phyloP scores from a whole-genome alignment of 2,113 vertebrate species.

The Aspiorhynchus laticeps region DNA sequence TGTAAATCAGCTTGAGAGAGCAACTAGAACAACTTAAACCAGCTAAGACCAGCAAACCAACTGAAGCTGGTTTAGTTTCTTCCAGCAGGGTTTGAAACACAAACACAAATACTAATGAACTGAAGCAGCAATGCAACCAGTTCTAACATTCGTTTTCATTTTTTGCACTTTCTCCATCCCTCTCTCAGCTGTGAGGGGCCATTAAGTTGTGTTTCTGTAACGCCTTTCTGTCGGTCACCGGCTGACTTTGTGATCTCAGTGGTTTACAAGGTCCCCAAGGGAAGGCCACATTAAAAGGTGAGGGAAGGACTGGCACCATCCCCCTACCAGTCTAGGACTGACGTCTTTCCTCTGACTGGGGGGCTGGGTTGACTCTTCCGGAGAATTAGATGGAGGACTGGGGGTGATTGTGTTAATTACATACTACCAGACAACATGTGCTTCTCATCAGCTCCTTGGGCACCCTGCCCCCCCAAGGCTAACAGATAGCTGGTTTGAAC shows the following conservation, averaged over 20 bases:
- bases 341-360: conserved; percentile 34
- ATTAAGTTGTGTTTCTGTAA: conserved; percentile 65
- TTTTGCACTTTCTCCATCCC: conserved; percentile 9
- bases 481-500: conserved; percentile 27
- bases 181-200: conserved; percentile 37
- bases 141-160: not conserved
- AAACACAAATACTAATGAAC: not conserved
- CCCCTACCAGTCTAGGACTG: conserved; percentile 32
- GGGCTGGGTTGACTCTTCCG: conserved; percentile 62
- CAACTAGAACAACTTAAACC: too few species aligned
- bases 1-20: not conserved
- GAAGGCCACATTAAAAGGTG: conserved; percentile 68
- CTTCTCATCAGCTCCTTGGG: conserved; percentile 76
- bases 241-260: conserved; percentile 62
- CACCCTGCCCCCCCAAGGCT: conserved; percentile 64
- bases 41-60: not conserved
- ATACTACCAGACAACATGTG: conserved; percentile 79
- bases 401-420: conserved; percentile 77
- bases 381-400: conserved; percentile 57
- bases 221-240: conserved; percentile 62
- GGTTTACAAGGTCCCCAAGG: conserved; percentile 69
- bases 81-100: not conserved
- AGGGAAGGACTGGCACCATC: conserved; percentile 47
- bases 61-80: not conserved
- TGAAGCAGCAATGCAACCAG: not conserved